Base-by-base conservation (phyloP, 2,888 invertebrate species). In the Volucella inanis region DNA sequence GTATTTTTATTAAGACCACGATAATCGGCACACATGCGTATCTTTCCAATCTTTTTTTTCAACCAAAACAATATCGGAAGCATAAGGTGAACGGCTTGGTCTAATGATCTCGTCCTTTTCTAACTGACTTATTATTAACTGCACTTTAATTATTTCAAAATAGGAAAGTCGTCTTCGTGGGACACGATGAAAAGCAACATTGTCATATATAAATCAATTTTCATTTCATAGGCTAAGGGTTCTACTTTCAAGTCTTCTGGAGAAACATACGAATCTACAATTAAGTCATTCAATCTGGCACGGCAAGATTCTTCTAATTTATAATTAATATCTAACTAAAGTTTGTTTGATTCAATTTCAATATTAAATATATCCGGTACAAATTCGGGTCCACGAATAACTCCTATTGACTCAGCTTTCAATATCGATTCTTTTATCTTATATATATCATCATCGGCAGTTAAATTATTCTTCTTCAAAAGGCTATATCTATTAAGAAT, bases 91-190 rank as follows among this genome's bases (percentile, higher is more conserved):
- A 12, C 11, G 12, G 45, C 45, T 61, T 18, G 61, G 22, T 38
- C 45, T 61, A 11, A 45, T 62, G n/a, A 62, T 62, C 10, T 31
- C 49, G 8, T 64, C 14, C 11, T 64, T 14, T 49, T 38, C 22
- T 45, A 62, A 31, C 14, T 47, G 45, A n/a, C 12, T 47, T 3
- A 64, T 38, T 38, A 38, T 49, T 9, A 38, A 11, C 11, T 64
- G 11, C n/a, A 64, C 62, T 15, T 49, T 38, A 1, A 49, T 49
- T 1, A 38, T 47, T 8, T 15, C 38, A 49, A 49, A 31, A 38
- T 49, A 18, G 8, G 62, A 64, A 6, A 64, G 62, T 38, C 15
- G n/a, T 49, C n/a, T n/a, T n/a, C 62, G n/a, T 3, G 38, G 62
- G 0, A 49, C 14, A 2, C 62, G 38, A 31, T 14, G 45, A 12